Percentiles rank a stretch among this genome's conserved stretches.
phyloP scores from a whole-genome alignment of 1,140 invertebrate species.

The Thalassaphorura encarpata region DNA sequence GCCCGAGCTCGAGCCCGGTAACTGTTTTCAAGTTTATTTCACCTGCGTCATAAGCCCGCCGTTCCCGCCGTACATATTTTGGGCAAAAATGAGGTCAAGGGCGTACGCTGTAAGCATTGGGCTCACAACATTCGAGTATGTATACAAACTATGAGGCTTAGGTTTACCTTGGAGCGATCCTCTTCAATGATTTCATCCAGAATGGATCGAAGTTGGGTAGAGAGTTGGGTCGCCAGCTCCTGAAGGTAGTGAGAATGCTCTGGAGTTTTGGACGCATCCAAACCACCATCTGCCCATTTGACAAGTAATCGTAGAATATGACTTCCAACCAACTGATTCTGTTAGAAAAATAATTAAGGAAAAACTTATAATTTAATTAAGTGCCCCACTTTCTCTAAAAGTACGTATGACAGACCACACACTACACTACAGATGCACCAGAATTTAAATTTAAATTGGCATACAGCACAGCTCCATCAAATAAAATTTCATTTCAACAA shows the following conservation, averaged over 20 bases:
- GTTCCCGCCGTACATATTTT: too few relatives aligned
- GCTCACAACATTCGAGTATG: not conserved
- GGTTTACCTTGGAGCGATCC: slow-evolving; percentile 36
- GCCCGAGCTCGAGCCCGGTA: too few relatives aligned
- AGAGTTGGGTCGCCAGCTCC: slow-evolving; percentile 46
- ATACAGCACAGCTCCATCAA: too few relatives aligned
- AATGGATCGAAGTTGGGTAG: slow-evolving; percentile 42
- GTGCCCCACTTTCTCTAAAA: too few relatives aligned
- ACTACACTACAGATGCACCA: too few relatives aligned
- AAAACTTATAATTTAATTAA: not conserved
- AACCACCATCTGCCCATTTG: slow-evolving; percentile 46
- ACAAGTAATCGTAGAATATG: slow-evolving; percentile 51
- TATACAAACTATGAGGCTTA: not conserved
- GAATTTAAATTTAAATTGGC: too few relatives aligned
- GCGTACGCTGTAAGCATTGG: not conserved
- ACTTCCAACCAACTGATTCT: slow-evolving; percentile 50
- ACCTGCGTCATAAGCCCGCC: not conserved
- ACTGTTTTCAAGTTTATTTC: too few relatives aligned
- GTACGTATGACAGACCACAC: too few relatives aligned
- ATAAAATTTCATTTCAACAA: too few relatives aligned
- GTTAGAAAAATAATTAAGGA: slow-evolving; percentile 19
- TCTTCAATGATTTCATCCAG: slow-evolving; percentile 52
- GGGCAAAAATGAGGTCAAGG: not conserved
- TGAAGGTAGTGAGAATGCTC: slow-evolving; percentile 53
- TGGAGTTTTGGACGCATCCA: slow-evolving; percentile 41